Percentiles rank a stretch among this genome's conserved stretches.
Evolutionary conservation across 2,113 vertebrate genomes (phyloP).

Genomic region (Elephas maximus): DNA sequence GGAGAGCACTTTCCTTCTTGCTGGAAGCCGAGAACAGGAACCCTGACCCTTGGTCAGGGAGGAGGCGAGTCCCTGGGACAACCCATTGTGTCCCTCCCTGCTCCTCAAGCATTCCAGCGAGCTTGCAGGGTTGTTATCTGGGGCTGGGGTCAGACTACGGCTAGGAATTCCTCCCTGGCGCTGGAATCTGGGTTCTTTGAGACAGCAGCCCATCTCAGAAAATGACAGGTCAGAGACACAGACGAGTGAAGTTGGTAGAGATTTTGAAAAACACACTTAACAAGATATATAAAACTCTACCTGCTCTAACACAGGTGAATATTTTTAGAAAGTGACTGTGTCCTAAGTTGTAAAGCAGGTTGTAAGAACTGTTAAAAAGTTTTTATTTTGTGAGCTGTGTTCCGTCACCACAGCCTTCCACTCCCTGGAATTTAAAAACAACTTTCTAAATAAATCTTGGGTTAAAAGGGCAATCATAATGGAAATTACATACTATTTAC

Average conservation of each 20-base stretch:
- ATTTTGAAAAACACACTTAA: neutral
- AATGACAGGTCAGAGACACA: neutral
- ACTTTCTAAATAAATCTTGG: neutral
- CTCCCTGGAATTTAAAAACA: neutral
- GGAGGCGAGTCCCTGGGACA: neutral
- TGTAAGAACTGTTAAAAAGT: rapidly evolving
- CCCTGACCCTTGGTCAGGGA: neutral
- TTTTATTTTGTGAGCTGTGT: neutral
- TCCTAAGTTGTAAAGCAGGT: neutral
- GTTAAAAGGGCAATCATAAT: neutral
- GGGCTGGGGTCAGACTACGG: rapidly evolving
- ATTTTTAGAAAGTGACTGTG: neutral
- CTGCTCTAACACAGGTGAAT: neutral
- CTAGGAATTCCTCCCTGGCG: rapidly evolving
- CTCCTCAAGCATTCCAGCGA: neutral
- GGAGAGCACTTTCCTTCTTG: neutral
- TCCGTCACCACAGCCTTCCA: neutral
- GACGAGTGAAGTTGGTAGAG: neutral
- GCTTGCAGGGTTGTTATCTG: neutral
- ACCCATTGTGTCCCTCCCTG: neutral
- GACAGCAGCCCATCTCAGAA: neutral
- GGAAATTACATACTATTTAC: neutral
- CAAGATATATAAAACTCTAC: neutral
- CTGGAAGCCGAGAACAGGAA: neutral
- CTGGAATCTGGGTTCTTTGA: neutral